Evolutionary conservation across 2,888 invertebrate species (phyloP), one percentile per base, ranked within the genome.

Genomic region (Cheilosia soror): DNA sequence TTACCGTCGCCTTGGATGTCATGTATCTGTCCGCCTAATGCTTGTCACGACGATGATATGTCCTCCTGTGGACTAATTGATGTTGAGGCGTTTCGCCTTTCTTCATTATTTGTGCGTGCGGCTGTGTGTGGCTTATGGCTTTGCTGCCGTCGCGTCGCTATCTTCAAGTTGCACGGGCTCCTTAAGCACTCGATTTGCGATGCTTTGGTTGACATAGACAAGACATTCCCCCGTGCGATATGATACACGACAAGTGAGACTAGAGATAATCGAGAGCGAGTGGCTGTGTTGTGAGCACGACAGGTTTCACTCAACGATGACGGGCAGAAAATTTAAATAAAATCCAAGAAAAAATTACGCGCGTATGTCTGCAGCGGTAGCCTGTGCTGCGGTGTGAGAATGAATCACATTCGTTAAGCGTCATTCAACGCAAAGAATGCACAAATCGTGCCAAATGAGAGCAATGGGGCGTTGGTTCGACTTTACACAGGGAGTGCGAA

Each of bases 11-110:
- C 76, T 81, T 55, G 57, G 76, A 85, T 85, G 85, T 81, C 81
- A 76, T 81, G 76, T 81, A 76, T 72, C 81, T 85, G 85, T 81
- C 85, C 72, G 85, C 81, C 81, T 81, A 85, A 72, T 85, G 81
- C 81, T 72, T 81, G 81, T 81, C 81, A 81, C 63, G 84, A 60
- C 63, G 79, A 75, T 76, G 79, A 69, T 65, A 79, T 79, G 79
- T 75, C 75, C 65, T 49, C 66, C 65, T 60, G 69, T 15, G 40
- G 62, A 71, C 75, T 75, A 79, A 75, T 84, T 84, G 84, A 84
- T 84, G 79, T 71, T 71, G 75, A 71, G 69, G 60, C 79, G 49
- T 69, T 69, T 78, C 68, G 68, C 65, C 49, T 58, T 25, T 33
- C 42, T 31, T 65, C 68, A 62, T 73, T 33, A 62, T 73, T 33